Conservation (phyloP, 2,113 vertebrate species). For the Stegostoma tigrinum region DNA sequence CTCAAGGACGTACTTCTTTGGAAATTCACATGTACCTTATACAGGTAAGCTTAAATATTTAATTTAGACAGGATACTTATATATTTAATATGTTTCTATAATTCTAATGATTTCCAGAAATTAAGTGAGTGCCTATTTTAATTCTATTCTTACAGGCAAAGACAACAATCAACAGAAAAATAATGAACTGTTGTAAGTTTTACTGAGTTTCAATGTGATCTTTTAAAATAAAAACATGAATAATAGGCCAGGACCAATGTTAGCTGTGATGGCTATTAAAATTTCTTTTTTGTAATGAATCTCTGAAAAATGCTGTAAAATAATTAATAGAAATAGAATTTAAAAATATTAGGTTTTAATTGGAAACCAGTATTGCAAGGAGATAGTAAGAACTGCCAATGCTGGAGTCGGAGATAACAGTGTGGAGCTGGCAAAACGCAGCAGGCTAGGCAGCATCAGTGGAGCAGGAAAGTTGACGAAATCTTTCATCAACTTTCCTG, state of each 20-base stretch:
- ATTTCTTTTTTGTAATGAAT: not conserved
- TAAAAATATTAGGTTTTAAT: not conserved
- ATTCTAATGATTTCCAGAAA: not conserved
- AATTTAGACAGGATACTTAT: not conserved
- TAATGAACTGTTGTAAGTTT: slow-evolving; percentile 75
- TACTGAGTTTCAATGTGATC: not conserved
- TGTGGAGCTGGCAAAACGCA: too few relatives aligned
- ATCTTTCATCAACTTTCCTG: too few relatives aligned
- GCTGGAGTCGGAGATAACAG: too few relatives aligned
- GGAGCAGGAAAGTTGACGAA: too few relatives aligned
- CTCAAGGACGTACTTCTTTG: slow-evolving; percentile 91
- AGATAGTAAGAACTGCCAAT: too few relatives aligned
- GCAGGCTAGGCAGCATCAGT: too few relatives aligned
- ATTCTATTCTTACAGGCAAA: slow-evolving; percentile 54
- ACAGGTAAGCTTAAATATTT: slow-evolving; percentile 64
- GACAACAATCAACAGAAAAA: slow-evolving; percentile 59
- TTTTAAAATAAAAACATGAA: not conserved
- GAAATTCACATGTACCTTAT: slow-evolving; percentile 75
- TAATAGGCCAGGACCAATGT: not conserved
- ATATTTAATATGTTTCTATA: not conserved
- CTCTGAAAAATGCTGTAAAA: not conserved
- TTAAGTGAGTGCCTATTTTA: slow-evolving; percentile 4
- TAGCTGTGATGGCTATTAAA: too few relatives aligned
- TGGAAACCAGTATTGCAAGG: not conserved
- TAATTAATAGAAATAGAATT: not conserved